phyloP scores from a whole-genome alignment of 2,113 vertebrate genomes.

The Anas platyrhynchos region DNA sequence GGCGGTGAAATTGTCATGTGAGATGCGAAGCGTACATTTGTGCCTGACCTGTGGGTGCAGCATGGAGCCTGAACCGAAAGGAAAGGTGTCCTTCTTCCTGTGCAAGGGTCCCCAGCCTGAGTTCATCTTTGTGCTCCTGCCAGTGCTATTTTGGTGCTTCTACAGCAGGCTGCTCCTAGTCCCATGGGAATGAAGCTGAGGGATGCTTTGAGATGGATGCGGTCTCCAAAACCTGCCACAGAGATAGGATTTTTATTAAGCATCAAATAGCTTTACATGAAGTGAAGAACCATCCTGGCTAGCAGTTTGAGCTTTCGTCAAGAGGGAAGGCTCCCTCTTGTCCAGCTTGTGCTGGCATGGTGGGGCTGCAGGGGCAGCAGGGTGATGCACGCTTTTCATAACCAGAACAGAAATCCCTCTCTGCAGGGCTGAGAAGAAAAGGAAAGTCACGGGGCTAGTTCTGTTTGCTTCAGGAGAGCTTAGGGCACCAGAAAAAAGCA shows the following conservation, averaged over 20 bases:
- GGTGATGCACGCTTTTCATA: neutral
- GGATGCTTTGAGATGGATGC: neutral
- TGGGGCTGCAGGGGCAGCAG: neutral
- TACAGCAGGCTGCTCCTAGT: neutral
- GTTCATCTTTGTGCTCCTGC: neutral
- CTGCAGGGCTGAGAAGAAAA: neutral
- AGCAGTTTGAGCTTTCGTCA: neutral
- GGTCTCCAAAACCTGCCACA: neutral
- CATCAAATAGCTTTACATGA: neutral
- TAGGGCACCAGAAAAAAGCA: neutral
- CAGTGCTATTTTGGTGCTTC: neutral
- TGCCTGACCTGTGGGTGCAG: neutral
- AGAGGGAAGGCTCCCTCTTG: neutral
- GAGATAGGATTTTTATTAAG: neutral
- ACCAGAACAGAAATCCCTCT: neutral
- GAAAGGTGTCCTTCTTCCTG: neutral
- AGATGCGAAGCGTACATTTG: neutral
- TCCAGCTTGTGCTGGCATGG: neutral
- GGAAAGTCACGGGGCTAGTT: neutral
- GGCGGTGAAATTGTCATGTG: neutral
- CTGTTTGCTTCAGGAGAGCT: neutral
- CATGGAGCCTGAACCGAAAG: neutral
- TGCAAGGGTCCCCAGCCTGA: neutral
- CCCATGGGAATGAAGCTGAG: neutral
- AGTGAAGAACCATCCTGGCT: neutral